phyloP scores from a whole-genome alignment of 1,140 invertebrate species.

The Tigriopus japonicus region DNA sequence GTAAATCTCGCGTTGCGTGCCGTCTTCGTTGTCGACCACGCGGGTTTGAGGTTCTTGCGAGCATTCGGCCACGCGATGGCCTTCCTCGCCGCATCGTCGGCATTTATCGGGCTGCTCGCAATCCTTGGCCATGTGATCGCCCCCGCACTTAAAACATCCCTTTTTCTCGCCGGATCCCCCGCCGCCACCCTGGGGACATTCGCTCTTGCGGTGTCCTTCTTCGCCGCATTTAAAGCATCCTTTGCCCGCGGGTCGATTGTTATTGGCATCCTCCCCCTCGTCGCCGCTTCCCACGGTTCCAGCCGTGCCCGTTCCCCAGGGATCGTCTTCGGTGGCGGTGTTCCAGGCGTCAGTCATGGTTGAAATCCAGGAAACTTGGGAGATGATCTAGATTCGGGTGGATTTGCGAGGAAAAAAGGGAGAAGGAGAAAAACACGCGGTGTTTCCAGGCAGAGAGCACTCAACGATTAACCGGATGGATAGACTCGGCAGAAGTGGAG shows the following conservation, averaged over 20 bases:
- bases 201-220: constrained; percentile 20
- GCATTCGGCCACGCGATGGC: constrained; percentile 25
- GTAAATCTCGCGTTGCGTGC: constrained; percentile 44
- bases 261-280: too few relatives aligned
- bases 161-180: constrained; percentile 28
- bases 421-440: too few relatives aligned
- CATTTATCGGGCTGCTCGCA: constrained; percentile 19
- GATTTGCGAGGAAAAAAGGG: too few relatives aligned
- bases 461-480: too few relatives aligned
- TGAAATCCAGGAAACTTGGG: too few relatives aligned
- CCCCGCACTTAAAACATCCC: constrained; percentile 22
- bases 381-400: too few relatives aligned
- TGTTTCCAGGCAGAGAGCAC: too few relatives aligned
- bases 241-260: not conserved
- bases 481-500: too few relatives aligned
- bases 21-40: constrained; percentile 17
- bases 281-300: too few relatives aligned
- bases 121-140: constrained; percentile 14
- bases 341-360: too few relatives aligned
- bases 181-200: constrained; percentile 20
- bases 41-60: constrained; percentile 21
- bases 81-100: constrained; percentile 25
- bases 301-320: too few relatives aligned
- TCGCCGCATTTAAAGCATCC: constrained; percentile 23
- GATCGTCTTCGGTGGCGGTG: too few relatives aligned